phyloP scores from a whole-genome alignment of 2,113 vertebrate species.

The Strix uralensis region DNA sequence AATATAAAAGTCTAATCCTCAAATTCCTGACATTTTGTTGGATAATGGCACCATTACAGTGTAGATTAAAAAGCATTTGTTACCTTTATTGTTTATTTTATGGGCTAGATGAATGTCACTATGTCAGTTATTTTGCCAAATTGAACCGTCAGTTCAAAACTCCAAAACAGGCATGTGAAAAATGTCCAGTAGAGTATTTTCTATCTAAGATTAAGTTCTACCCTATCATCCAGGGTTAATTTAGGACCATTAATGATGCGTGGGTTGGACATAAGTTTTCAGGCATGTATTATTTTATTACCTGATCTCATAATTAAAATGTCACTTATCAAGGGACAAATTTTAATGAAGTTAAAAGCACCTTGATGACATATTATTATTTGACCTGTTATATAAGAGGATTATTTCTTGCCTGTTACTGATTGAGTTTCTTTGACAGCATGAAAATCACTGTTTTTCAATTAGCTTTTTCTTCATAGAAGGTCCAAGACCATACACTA shows the following conservation, averaged over 20 bases:
- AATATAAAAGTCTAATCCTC: not conserved
- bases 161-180: not conserved
- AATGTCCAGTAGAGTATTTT: not conserved
- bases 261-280: conserved; percentile 48
- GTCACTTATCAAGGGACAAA: conserved; percentile 49
- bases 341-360: conserved; percentile 61
- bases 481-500: not conserved
- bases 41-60: not conserved
- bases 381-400: conserved; percentile 38
- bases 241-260: conserved; percentile 11
- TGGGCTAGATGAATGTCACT: not conserved
- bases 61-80: conserved; percentile 35
- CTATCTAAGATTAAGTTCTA: conserved; percentile 14
- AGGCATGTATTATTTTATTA: conserved; percentile 57
- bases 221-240: conserved; percentile 19
- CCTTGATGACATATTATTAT: conserved; percentile 48
- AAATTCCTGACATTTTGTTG: conserved; percentile 1
- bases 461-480: conserved; percentile 14
- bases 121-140: not conserved
- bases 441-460: conserved; percentile 25
- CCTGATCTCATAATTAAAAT: conserved; percentile 62
- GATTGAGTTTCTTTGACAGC: conserved; percentile 5
- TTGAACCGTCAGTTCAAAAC: not conserved
- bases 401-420: conserved; percentile 33
- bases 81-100: conserved; percentile 19